Conservation (phyloP, 2,797 vertebrate genomes). For the Crocidura indochinensis region DNA sequence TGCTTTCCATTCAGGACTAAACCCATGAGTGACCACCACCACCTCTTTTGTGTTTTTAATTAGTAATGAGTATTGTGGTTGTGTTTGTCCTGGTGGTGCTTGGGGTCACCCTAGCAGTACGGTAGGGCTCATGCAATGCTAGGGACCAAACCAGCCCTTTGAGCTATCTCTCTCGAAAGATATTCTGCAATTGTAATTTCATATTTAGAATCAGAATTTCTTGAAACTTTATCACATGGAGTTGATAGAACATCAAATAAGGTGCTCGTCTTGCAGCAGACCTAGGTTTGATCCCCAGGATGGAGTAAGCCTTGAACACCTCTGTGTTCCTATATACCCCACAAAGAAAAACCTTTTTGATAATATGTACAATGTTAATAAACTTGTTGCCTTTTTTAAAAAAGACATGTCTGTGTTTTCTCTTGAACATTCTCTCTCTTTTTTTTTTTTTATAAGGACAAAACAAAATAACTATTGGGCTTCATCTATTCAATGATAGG, state of each 20-base stretch:
- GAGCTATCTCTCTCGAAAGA: too few species aligned
- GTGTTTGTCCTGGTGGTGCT: too few species aligned
- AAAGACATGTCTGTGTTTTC: conserved; percentile 25
- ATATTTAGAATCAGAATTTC: conserved; percentile 41
- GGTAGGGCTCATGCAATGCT: too few species aligned
- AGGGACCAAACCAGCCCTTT: too few species aligned
- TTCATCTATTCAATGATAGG: neutral
- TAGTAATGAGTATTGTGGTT: conserved; percentile 43
- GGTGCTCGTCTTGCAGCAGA: too few species aligned
- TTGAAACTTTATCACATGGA: conserved; percentile 20
- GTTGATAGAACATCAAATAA: too few species aligned
- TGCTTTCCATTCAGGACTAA: conserved; percentile 74
- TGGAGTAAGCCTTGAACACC: too few species aligned
- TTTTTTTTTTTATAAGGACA: conserved; percentile 1
- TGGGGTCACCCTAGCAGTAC: too few species aligned
- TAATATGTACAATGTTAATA: conserved; percentile 62
- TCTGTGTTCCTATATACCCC: too few species aligned
- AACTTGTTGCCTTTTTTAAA: conserved; percentile 77
- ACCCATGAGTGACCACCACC: neutral
- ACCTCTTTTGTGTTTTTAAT: conserved; percentile 59
- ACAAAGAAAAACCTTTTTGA: too few species aligned
- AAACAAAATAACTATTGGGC: neutral
- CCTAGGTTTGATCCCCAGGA: too few species aligned
- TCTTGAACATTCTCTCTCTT: conserved; percentile 29
- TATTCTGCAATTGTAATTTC: neutral